Base-by-base conservation (phyloP, 2,797 vertebrate species). In the Caiman crocodilus region DNA sequence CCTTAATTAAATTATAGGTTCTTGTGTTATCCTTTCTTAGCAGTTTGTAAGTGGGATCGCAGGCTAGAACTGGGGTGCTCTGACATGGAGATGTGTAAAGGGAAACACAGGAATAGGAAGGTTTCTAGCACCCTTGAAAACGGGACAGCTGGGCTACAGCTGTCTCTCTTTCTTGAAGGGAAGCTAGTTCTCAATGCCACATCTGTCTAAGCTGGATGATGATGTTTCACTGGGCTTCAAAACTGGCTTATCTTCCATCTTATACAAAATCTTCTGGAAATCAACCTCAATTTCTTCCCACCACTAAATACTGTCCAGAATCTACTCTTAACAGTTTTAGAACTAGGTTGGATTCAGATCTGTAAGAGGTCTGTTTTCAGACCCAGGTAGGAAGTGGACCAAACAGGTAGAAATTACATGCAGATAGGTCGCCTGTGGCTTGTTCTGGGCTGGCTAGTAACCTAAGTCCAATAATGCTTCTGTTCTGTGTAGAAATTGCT, bases 11-110 rank as follows among this genome's bases (percentile, higher is more conserved):
- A 1, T 5, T 7, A 2, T 55, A 69, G 57, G 8, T 59, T 84
- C 35, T 69, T 42, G 6, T 17, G 2, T 13, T 18, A 67, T 30
- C 26, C 26, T 64, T 64, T 64, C 26, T 64, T 26, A 15, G 15
- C 42, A 50, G 5, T 50, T 79, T 75, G 11, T 26, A 79, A 69
- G 14, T 13, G 3, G 30, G 5, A 1, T 23, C 23, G 2, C 3
- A 2, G 5, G 76, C 1, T 26, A 69, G 60, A 85, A 2, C 26
- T 25, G 73, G 26, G 4, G 18, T 73, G 2, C 11, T 81, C 85
- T 32, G 26, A 3, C 0, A 0, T 5, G 21, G 14, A 28, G 16
- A 14, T 59, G 11, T 74, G 79, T 4, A 59, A 87, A 75, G 74
- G 14, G 7, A 65, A 2, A 10, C 11, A 69, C 11, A 69, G 0